A percentile compares a stretch with the other conserved stretches of the same genome.
Conservation (phyloP, 2,888 invertebrate genomes). For the Andrena bicolor region DNA sequence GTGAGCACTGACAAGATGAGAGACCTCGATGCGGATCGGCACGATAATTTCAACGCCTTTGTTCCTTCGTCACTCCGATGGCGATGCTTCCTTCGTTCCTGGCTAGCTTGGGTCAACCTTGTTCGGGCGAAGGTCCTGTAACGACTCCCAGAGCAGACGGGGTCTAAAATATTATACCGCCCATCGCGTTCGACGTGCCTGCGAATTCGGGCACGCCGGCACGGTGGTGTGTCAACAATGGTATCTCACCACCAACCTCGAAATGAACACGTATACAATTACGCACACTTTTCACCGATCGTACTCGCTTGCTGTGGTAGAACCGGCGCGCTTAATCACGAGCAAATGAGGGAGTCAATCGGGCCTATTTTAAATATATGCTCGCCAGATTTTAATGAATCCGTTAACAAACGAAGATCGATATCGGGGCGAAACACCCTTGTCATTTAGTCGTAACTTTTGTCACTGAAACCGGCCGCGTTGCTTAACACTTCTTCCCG, state of each 20-base stretch:
- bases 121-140: background rate
- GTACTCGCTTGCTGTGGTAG: constrained; percentile 6
- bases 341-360: constrained; percentile 49
- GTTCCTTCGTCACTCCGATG: constrained; percentile 41
- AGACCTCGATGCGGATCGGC: constrained; percentile 49
- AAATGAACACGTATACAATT: constrained; percentile 23
- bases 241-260: constrained; percentile 18
- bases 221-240: constrained; percentile 25
- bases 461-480: constrained; percentile 17
- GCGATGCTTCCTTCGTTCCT: constrained; percentile 10
- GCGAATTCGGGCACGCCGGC: background rate
- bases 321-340: constrained; percentile 42
- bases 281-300: constrained; percentile 3
- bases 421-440: constrained; percentile 21
- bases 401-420: constrained; percentile 44
- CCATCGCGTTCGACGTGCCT: background rate
- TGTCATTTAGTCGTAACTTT: constrained; percentile 24
- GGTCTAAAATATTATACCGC: constrained; percentile 1
- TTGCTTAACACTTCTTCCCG: background rate
- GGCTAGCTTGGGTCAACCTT: background rate
- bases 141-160: background rate
- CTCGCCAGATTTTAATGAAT: constrained; percentile 30
- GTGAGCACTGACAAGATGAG: constrained; percentile 40
- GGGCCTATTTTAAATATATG: constrained; percentile 31
- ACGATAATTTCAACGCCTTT: constrained; percentile 57